Percentiles rank a stretch among this genome's conserved stretches.
Conservation (phyloP, 2,113 vertebrate genomes). For the Corythaeola cristata region DNA sequence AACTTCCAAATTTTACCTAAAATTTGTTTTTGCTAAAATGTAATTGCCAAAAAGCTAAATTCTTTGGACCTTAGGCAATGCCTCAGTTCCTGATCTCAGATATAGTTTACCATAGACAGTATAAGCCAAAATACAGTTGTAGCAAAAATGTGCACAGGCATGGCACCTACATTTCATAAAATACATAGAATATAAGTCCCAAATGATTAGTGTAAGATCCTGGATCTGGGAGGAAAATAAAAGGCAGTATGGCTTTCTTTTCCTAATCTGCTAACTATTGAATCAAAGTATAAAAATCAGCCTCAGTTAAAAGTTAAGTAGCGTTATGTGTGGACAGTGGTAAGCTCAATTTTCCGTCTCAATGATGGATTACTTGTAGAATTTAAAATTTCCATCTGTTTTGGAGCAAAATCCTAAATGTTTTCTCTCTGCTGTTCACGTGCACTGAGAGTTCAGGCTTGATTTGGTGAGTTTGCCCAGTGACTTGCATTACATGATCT, state of each 20-base stretch:
- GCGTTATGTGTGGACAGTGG: accelerated
- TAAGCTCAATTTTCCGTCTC: background rate
- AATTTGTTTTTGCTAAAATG: background rate
- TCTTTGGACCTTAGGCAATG: background rate
- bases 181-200: background rate
- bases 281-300: background rate
- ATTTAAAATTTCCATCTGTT: background rate
- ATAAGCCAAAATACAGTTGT: background rate
- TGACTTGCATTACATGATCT: slow-evolving; percentile 8
- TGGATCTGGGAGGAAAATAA: background rate
- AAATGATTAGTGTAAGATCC: background rate
- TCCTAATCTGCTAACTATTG: background rate
- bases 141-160: background rate
- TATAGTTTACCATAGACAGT: background rate
- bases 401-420: background rate
- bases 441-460: background rate
- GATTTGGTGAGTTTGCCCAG: slow-evolving; percentile 5
- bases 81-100: background rate
- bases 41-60: background rate
- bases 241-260: background rate
- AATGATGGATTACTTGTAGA: background rate
- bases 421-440: background rate
- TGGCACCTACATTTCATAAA: background rate
- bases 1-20: background rate
- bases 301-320: background rate